Evolutionary conservation across 2,113 vertebrate species (phyloP).

Genomic region (Microtus montanus): DNA sequence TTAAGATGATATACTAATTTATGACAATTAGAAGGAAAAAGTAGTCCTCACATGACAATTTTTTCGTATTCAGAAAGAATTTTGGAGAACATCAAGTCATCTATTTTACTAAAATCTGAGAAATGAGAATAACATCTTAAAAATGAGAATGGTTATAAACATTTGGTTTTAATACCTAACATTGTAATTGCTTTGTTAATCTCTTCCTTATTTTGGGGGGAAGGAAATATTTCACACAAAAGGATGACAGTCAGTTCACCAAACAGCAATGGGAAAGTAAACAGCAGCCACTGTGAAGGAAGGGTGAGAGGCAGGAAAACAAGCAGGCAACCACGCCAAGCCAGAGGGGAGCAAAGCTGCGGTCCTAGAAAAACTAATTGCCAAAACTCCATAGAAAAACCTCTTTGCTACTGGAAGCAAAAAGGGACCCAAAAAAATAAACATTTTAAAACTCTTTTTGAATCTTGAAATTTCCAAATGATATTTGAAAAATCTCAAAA

Average conservation of each 20-base stretch:
- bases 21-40: not conserved
- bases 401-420: not conserved
- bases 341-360: not conserved
- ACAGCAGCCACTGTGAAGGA: not conserved
- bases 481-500: not conserved
- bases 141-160: not conserved
- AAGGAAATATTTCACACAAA: not conserved
- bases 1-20: not conserved
- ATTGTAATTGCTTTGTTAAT: not conserved
- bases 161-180: not conserved
- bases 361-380: not conserved
- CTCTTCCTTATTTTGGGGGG: not conserved
- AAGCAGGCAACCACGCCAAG: not conserved
- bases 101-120: conserved; percentile 1
- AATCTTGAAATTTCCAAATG: not conserved
- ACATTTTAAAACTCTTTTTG: not conserved
- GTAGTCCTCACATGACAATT: not conserved
- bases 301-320: not conserved
- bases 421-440: not conserved
- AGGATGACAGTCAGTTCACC: not conserved
- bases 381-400: not conserved
- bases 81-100: not conserved
- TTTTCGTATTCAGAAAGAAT: not conserved
- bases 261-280: not conserved
- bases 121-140: not conserved